These are phyloP conservation scores for Lymantria monacha DNA, from an alignment of 2,888 invertebrate species.

Conservation along the genomic window DNA sequence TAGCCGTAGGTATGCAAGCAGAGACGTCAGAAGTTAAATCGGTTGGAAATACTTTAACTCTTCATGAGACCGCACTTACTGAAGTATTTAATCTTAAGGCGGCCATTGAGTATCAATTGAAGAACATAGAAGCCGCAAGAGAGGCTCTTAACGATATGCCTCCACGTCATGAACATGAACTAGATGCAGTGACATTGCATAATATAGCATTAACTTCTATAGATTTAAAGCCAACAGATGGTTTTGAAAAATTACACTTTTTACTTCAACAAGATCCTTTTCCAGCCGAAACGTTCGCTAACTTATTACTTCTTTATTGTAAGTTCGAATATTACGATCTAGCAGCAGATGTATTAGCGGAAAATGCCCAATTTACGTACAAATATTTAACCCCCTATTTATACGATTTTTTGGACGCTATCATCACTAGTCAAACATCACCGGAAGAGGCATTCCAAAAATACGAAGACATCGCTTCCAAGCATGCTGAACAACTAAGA, in stretches of 20 bases:
- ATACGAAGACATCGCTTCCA: slow-evolving; percentile 95
- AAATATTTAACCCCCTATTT: slow-evolving; percentile 96
- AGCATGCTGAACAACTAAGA: slow-evolving; percentile 93
- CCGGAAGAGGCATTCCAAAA: slow-evolving; percentile 98
- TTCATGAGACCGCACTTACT: slow-evolving; percentile 97
- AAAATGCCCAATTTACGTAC: slow-evolving; percentile 97
- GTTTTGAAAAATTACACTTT: slow-evolving; percentile 93
- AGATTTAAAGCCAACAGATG: slow-evolving; percentile 93
- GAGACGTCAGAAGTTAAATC: slow-evolving; percentile 96
- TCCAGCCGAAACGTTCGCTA: slow-evolving; percentile 98
- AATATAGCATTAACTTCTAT: slow-evolving; percentile 96
- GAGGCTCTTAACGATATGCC: slow-evolving; percentile 95
- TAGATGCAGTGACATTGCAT: slow-evolving; percentile 98
- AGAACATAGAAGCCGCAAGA: slow-evolving; percentile 89
- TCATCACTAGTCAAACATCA: slow-evolving; percentile 98
- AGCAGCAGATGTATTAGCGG: slow-evolving; percentile 98
- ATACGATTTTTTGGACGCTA: slow-evolving; percentile 97
- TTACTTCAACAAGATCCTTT: slow-evolving; percentile 97
- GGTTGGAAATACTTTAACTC: slow-evolving; percentile 95
- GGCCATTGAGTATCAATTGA: slow-evolving; percentile 96
- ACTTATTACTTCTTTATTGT: slow-evolving; percentile 96
- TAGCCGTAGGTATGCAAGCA: slow-evolving; percentile 98
- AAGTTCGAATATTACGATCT: slow-evolving; percentile 98
- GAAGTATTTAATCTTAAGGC: slow-evolving; percentile 99
- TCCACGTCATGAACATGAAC: slow-evolving; percentile 96